Percentiles rank a stretch among this genome's conserved stretches.
Evolutionary conservation across 2,113 vertebrate genomes (phyloP).

Genomic region (Silurus asotus): DNA sequence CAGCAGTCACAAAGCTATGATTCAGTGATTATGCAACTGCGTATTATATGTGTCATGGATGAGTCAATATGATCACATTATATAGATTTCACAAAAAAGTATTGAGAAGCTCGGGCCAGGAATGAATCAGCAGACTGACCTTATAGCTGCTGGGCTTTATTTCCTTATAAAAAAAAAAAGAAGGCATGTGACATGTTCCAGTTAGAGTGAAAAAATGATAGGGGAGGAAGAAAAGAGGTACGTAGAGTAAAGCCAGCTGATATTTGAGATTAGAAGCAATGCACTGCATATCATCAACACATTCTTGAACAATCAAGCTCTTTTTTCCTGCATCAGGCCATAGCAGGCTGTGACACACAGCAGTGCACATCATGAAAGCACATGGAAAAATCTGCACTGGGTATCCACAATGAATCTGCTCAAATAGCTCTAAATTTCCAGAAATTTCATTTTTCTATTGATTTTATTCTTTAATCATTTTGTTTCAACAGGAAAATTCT

Average conservation of each 20-base stretch:
- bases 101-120: not conserved
- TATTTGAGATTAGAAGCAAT: conserved; percentile 18
- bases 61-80: conserved; percentile 18
- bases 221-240: not conserved
- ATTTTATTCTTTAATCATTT: not conserved
- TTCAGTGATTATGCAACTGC: conserved; percentile 20
- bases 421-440: not conserved
- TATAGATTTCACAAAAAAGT: conserved; percentile 21
- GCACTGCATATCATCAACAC: conserved; percentile 8
- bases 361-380: conserved; percentile 26
- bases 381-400: conserved; percentile 18
- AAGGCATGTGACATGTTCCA: not conserved
- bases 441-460: not conserved
- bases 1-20: not conserved
- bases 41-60: not conserved
- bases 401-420: conserved; percentile 2
- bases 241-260: not conserved
- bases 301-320: conserved; percentile 41
- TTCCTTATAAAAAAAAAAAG: not conserved
- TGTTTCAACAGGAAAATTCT: not conserved
- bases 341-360: conserved; percentile 25
- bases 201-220: not conserved
- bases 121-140: conserved; percentile 19
- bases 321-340: conserved; percentile 19
- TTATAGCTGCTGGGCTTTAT: not conserved